phyloP scores from a whole-genome alignment of 2,888 invertebrate genomes.

The Diloba caeruleocephala region DNA sequence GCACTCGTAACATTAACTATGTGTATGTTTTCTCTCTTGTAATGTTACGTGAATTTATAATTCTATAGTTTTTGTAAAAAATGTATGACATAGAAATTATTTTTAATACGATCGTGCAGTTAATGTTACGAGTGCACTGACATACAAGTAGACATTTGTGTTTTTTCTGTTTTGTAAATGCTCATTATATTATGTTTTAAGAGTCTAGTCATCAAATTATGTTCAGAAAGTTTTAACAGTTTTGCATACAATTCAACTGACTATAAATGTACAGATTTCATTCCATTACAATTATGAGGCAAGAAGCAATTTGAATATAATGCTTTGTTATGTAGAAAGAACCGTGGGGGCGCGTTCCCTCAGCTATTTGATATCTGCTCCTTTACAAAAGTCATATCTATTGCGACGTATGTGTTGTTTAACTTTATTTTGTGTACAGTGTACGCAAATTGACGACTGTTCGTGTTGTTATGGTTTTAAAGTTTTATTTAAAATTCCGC shows the following conservation, averaged over 20 bases:
- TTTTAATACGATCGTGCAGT: constrained; percentile 36
- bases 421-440: constrained; percentile 52
- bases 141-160: constrained; percentile 64
- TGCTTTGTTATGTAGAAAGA: constrained; percentile 43
- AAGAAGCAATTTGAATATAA: constrained; percentile 53
- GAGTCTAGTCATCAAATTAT: constrained; percentile 88
- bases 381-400: constrained; percentile 52
- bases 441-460: constrained; percentile 57
- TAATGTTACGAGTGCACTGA: constrained; percentile 63
- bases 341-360: constrained; percentile 23
- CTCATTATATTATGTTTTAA: constrained; percentile 87
- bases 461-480: constrained; percentile 69
- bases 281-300: constrained; percentile 61
- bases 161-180: constrained; percentile 85
- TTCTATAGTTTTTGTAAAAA: constrained; percentile 45
- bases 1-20: constrained; percentile 73
- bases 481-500: constrained; percentile 70
- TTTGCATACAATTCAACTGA: constrained; percentile 56
- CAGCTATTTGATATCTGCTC: constrained; percentile 37
- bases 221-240: constrained; percentile 76
- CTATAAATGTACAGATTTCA: constrained; percentile 63
- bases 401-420: constrained; percentile 45
- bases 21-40: constrained; percentile 49
- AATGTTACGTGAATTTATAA: constrained; percentile 49
- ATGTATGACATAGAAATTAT: constrained; percentile 46